Evolutionary conservation across 2,888 invertebrate genomes (phyloP).

Genomic region (Saturnia japonica): DNA sequence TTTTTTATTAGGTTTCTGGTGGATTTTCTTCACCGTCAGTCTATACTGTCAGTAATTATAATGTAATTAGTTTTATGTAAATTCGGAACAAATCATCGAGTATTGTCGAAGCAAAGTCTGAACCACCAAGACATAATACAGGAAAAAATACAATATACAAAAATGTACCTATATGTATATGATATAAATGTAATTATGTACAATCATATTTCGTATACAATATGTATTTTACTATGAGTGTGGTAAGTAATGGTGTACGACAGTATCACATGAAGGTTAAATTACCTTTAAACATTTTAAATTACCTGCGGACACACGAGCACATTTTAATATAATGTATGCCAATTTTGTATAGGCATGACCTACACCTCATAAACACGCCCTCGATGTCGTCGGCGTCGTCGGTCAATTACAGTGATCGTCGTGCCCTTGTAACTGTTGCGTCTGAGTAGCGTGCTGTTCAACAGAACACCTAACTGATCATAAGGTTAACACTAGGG

Average conservation of each 20-base stretch:
- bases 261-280: not conserved
- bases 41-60: too few species aligned
- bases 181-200: not conserved
- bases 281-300: not conserved
- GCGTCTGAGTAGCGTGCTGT: constrained; percentile 50
- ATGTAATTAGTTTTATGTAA: too few species aligned
- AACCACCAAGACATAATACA: too few species aligned
- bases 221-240: too few species aligned
- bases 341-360: constrained; percentile 30
- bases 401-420: constrained; percentile 49
- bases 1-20: too few species aligned
- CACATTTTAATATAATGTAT: constrained; percentile 17
- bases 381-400: constrained; percentile 38
- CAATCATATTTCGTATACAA: not conserved
- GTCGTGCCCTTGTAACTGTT: constrained; percentile 65
- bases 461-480: constrained; percentile 35
- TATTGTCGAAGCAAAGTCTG: too few species aligned
- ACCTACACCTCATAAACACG: constrained; percentile 33
- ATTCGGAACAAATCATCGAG: too few species aligned
- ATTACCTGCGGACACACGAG: not conserved
- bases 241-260: not conserved
- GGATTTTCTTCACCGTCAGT: too few species aligned
- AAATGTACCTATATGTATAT: too few species aligned
- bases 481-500: constrained; percentile 14
- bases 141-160: too few species aligned